These are phyloP conservation scores for Falco rusticolus DNA, from an alignment of 2,797 vertebrate species.

Conservation along the genomic window DNA sequence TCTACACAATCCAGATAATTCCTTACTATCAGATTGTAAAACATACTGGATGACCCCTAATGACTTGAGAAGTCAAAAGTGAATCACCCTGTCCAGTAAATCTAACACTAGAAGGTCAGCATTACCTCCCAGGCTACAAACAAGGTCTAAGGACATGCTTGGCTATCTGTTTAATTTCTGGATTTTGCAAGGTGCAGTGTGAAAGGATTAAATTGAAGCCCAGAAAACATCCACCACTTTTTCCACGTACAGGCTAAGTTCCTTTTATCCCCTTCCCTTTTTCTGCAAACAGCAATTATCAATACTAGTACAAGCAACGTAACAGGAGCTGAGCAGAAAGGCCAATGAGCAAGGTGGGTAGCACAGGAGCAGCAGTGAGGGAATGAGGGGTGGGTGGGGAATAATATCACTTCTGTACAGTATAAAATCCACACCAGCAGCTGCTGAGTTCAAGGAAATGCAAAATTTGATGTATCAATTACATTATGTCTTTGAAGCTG, in stretches of 20 bases:
- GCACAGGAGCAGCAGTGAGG: conserved; percentile 61
- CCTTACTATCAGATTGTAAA: neutral
- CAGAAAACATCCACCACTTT: neutral
- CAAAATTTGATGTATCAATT: neutral
- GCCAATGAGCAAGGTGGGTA: conserved; percentile 79
- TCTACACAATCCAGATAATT: neutral
- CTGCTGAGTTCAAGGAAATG: conserved; percentile 36
- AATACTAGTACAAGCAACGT: neutral
- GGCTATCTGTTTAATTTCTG: neutral
- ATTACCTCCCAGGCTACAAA: neutral
- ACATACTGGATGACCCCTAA: neutral
- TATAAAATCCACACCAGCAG: conserved; percentile 25
- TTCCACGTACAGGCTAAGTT: neutral
- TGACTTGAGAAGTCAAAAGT: neutral
- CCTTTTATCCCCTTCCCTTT: neutral
- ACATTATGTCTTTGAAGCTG: neutral
- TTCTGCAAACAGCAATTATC: neutral
- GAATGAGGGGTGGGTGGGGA: neutral
- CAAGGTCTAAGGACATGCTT: neutral
- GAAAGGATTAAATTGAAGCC: neutral
- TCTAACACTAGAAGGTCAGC: neutral
- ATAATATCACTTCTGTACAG: conserved; percentile 12
- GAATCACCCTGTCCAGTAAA: neutral
- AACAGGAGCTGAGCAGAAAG: conserved; percentile 78
- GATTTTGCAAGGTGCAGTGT: neutral